These are phyloP conservation scores for Ceramica pisi DNA, from an alignment of 2,888 invertebrate species.

Conservation along the genomic window DNA sequence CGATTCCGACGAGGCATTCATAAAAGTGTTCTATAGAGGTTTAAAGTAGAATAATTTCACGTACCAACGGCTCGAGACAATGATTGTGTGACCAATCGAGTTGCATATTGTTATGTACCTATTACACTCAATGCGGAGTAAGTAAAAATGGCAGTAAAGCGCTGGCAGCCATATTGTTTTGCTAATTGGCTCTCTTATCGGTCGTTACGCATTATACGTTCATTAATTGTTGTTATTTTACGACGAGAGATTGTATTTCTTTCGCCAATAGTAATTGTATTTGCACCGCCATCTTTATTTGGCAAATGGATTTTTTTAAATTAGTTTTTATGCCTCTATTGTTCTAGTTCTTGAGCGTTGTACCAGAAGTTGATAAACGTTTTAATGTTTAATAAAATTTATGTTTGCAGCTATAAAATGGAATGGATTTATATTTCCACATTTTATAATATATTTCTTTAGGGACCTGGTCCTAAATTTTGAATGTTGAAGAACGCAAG, in stretches of 20 bases:
- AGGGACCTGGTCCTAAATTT: background rate
- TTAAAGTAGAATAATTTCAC: slow-evolving; percentile 74
- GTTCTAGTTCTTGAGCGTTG: slow-evolving; percentile 45
- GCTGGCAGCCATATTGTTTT: slow-evolving; percentile 76
- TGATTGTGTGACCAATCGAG: slow-evolving; percentile 73
- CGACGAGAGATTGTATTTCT: slow-evolving; percentile 82
- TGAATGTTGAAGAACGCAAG: background rate
- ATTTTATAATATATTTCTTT: background rate
- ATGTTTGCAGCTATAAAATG: slow-evolving; percentile 26
- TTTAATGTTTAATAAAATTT: slow-evolving; percentile 11
- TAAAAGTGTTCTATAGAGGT: slow-evolving; percentile 58
- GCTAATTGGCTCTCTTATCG: slow-evolving; percentile 87
- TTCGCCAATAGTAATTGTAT: slow-evolving; percentile 70
- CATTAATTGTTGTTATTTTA: slow-evolving; percentile 85
- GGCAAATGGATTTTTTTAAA: slow-evolving; percentile 62
- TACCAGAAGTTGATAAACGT: slow-evolving; percentile 34
- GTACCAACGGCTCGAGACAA: slow-evolving; percentile 74
- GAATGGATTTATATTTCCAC: slow-evolving; percentile 7
- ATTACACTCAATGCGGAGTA: slow-evolving; percentile 64
- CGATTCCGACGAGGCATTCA: slow-evolving; percentile 42
- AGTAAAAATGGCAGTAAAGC: slow-evolving; percentile 77
- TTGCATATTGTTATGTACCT: slow-evolving; percentile 72
- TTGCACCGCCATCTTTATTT: slow-evolving; percentile 65
- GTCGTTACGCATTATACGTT: slow-evolving; percentile 81
- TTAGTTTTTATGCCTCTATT: slow-evolving; percentile 60